Evolutionary conservation across 2,888 invertebrate species (phyloP).

Genomic region (Cetonia aurata): DNA sequence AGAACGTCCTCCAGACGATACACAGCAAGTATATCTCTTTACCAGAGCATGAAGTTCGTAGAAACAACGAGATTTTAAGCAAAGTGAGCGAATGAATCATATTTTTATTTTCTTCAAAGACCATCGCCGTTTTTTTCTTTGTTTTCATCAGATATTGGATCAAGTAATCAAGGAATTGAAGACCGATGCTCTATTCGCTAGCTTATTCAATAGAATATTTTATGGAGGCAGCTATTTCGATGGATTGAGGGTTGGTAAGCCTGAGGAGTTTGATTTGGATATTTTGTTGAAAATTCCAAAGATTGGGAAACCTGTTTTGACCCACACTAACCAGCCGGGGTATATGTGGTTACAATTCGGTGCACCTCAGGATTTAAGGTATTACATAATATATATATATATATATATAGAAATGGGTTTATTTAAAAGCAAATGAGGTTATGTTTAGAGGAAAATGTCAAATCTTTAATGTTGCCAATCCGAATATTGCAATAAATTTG

Average conservation of each 20-base stretch:
- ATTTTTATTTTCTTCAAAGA: neutral
- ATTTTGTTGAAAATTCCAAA: conserved; percentile 70
- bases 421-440: too few species aligned
- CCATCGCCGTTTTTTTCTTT: neutral
- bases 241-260: conserved; percentile 70
- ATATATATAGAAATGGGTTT: too few species aligned
- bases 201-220: conserved; percentile 59
- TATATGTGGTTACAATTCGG: conserved; percentile 67
- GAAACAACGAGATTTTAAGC: conserved; percentile 63
- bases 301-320: conserved; percentile 60
- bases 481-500: too few species aligned
- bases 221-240: conserved; percentile 75
- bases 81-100: conserved; percentile 59
- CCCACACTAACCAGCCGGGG: conserved; percentile 63
- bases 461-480: too few species aligned
- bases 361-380: conserved; percentile 46
- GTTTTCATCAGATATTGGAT: conserved; percentile 52
- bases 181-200: conserved; percentile 58
- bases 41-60: conserved; percentile 46
- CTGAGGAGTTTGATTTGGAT: conserved; percentile 76
- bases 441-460: too few species aligned
- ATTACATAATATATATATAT: neutral
- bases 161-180: conserved; percentile 59
- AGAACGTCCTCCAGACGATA: conserved; percentile 53
- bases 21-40: conserved; percentile 54